A percentile compares a stretch with the other conserved stretches of the same genome.
These are phyloP conservation scores for Galago senegalensis DNA, from an alignment of 2,797 vertebrate genomes.

Conservation along the genomic window DNA sequence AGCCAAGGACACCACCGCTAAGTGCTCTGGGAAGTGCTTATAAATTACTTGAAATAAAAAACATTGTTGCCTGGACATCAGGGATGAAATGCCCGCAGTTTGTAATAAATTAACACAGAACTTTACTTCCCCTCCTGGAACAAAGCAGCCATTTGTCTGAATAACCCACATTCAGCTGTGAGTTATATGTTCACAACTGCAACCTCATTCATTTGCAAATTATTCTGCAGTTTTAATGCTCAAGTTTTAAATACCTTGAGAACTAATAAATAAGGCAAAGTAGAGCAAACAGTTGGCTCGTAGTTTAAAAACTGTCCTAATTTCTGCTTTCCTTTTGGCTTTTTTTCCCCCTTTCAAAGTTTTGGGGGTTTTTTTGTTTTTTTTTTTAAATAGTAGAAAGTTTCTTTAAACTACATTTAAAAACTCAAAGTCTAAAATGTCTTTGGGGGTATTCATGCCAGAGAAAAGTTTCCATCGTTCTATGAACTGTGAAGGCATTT, in stretches of 20 bases:
- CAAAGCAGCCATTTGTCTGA: conserved; percentile 95
- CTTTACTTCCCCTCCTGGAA: conserved; percentile 93
- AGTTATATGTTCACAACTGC: conserved; percentile 98
- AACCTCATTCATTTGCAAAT: conserved; percentile 99
- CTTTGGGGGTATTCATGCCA: conserved; percentile 84
- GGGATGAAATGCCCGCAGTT: conserved; percentile 96
- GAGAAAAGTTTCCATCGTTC: conserved; percentile 84
- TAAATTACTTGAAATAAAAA: conserved; percentile 94
- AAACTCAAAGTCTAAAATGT: conserved; percentile 85
- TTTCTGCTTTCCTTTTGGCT: conserved; percentile 88
- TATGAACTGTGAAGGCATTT: conserved; percentile 71
- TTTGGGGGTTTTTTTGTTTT: conserved; percentile 78
- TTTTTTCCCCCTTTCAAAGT: conserved; percentile 84
- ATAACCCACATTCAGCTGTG: conserved; percentile 93
- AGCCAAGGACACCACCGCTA: conserved; percentile 90
- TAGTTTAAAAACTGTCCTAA: conserved; percentile 91
- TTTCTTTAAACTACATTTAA: conserved; percentile 89
- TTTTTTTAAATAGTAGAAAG: conserved; percentile 83
- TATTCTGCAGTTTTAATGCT: conserved; percentile 94
- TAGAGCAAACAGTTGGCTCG: conserved; percentile 94
- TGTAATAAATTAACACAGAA: conserved; percentile 97
- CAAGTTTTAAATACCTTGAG: conserved; percentile 95
- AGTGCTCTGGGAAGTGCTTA: conserved; percentile 93
- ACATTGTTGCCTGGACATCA: conserved; percentile 97
- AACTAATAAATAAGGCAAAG: conserved; percentile 95